A percentile compares a stretch with the other conserved stretches of the same genome.
These are phyloP conservation scores for Latrodectus hesperus DNA, from an alignment of 2,888 invertebrate genomes.

Conservation along the genomic window DNA sequence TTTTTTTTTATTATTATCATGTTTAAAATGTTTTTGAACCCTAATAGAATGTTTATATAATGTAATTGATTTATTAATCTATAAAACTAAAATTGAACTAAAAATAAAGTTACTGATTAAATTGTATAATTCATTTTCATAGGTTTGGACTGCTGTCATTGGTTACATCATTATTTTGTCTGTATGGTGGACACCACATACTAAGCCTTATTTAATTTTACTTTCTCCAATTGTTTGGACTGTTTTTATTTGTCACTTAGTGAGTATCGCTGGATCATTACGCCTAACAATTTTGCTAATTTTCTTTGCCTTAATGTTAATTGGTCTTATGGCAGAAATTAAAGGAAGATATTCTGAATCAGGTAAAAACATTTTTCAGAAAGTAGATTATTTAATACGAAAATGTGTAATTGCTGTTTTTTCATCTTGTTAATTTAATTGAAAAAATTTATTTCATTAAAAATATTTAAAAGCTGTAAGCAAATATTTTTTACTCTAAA, in stretches of 20 bases:
- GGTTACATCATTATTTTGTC: constrained; percentile 84
- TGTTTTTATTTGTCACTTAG: constrained; percentile 83
- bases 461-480: no score
- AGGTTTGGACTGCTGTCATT: constrained; percentile 78
- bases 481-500: no score
- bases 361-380: constrained; percentile 31
- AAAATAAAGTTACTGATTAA: not conserved
- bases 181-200: constrained; percentile 85
- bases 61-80: no score
- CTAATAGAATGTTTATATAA: no score
- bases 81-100: no score
- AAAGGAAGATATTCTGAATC: constrained; percentile 72
- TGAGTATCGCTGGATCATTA: constrained; percentile 84
- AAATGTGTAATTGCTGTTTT: no score
- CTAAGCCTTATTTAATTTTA: constrained; percentile 78
- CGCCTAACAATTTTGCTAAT: constrained; percentile 85
- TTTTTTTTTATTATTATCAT: no score
- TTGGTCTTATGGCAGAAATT: constrained; percentile 82
- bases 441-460: no score
- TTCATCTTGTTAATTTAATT: no score
- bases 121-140: not conserved
- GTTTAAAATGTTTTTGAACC: no score
- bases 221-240: constrained; percentile 85
- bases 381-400: not conserved
- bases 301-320: constrained; percentile 81